These are phyloP conservation scores for Operophtera brumata DNA, from an alignment of 2,888 invertebrate species.

Conservation along the genomic window DNA sequence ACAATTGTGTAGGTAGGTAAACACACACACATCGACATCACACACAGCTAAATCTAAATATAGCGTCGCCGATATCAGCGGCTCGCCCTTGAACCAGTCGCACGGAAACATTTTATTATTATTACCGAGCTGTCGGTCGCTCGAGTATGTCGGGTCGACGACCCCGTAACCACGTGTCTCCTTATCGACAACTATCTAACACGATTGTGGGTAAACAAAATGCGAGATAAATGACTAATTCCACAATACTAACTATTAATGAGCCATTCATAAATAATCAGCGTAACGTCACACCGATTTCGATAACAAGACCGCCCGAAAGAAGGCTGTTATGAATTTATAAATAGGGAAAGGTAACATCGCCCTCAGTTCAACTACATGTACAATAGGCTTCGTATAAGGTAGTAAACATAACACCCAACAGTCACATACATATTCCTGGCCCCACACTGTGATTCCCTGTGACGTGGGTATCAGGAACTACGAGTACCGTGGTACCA, in stretches of 20 bases:
- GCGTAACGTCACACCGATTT: slow-evolving; percentile 63
- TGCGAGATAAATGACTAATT: slow-evolving; percentile 80
- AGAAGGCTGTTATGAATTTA: slow-evolving; percentile 40
- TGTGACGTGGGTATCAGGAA: no score
- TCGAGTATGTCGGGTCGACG: slow-evolving; percentile 79
- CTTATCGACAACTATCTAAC: slow-evolving; percentile 82
- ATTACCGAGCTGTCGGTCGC: slow-evolving; percentile 80
- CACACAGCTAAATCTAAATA: slow-evolving; percentile 80
- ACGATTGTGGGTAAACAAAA: slow-evolving; percentile 80
- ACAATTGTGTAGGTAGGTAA: slow-evolving; percentile 57
- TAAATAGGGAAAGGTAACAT: slow-evolving; percentile 35
- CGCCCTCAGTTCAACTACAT: slow-evolving; percentile 13
- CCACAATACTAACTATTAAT: slow-evolving; percentile 71
- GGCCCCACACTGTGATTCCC: no score
- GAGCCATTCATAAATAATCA: slow-evolving; percentile 71
- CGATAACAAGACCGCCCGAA: slow-evolving; percentile 51
- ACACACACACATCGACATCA: slow-evolving; percentile 64
- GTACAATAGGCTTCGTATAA: slow-evolving; percentile 3
- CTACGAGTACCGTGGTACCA: no score
- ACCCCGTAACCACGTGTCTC: slow-evolving; percentile 79
- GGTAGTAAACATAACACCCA: no score
- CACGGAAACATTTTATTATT: slow-evolving; percentile 82
- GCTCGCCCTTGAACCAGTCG: slow-evolving; percentile 81
- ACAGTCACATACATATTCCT: no score
- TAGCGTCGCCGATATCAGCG: slow-evolving; percentile 81